These are phyloP conservation scores for Zygogramma bicolorata DNA, from an alignment of 2,888 invertebrate genomes.

Conservation along the genomic window DNA sequence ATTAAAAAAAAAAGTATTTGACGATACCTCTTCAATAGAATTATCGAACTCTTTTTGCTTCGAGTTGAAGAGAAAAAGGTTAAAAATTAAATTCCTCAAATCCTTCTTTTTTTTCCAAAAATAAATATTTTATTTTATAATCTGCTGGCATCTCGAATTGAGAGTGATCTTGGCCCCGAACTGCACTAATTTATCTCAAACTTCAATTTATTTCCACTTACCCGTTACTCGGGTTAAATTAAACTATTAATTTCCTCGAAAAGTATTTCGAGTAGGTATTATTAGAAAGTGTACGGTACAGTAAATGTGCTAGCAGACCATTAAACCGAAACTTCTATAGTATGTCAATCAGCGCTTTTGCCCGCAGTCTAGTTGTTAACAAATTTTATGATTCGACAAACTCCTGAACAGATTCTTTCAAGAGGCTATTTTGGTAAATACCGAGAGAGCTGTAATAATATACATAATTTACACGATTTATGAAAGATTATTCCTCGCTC, in stretches of 20 bases:
- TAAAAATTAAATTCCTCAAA: too few relatives aligned
- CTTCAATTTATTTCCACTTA: not conserved
- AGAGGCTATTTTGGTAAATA: not conserved
- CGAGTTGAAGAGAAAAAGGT: too few relatives aligned
- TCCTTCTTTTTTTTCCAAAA: too few relatives aligned
- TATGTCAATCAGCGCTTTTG: slow-evolving; percentile 21
- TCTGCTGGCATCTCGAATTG: too few relatives aligned
- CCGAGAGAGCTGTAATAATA: not conserved
- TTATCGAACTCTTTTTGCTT: too few relatives aligned
- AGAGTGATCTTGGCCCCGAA: not conserved
- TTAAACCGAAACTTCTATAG: slow-evolving; percentile 35
- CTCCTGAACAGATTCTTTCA: slow-evolving; percentile 5
- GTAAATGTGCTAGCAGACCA: slow-evolving; percentile 47
- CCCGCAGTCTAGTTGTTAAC: slow-evolving; percentile 20
- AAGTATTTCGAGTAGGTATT: slow-evolving; percentile 17
- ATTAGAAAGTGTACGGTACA: slow-evolving; percentile 42
- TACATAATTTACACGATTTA: not conserved
- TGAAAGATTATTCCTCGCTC: too few relatives aligned
- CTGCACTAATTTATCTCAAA: not conserved
- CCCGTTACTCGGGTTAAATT: slow-evolving; percentile 1
- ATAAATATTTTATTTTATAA: too few relatives aligned
- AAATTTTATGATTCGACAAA: slow-evolving; percentile 32
- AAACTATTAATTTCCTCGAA: slow-evolving; percentile 2
- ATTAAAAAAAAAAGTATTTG: too few relatives aligned
- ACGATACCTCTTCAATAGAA: too few relatives aligned